Evolutionary conservation across 2,113 vertebrate genomes (phyloP).

Genomic region (Amazona vittata): DNA sequence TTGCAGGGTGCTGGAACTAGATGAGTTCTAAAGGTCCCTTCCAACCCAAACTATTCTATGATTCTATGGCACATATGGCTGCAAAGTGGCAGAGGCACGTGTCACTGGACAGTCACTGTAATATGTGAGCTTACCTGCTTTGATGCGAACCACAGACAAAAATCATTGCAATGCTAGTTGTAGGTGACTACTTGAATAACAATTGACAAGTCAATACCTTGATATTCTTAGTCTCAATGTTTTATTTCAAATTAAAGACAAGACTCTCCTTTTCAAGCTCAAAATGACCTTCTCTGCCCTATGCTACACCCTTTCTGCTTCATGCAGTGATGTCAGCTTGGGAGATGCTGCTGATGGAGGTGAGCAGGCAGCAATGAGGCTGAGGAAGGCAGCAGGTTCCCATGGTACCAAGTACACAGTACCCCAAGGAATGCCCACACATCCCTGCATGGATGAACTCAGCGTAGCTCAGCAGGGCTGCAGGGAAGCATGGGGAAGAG

Average conservation of each 20-base stretch:
- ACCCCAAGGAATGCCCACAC: fast-evolving
- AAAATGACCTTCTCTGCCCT: neutral
- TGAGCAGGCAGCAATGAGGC: neutral
- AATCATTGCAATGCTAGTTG: fast-evolving
- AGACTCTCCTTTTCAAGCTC: neutral
- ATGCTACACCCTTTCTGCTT: neutral
- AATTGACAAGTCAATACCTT: neutral
- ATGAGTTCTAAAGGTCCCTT: neutral
- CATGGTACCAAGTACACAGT: fast-evolving
- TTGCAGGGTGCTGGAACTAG: neutral
- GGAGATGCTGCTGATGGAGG: neutral
- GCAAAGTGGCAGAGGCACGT: fast-evolving
- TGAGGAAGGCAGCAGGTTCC: neutral
- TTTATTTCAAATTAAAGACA: neutral
- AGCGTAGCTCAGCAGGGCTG: neutral
- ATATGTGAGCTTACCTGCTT: neutral
- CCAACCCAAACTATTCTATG: neutral
- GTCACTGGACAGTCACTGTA: fast-evolving
- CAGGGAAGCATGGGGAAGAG: fast-evolving
- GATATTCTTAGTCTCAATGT: too few species aligned
- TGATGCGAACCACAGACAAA: neutral
- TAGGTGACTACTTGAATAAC: neutral
- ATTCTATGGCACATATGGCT: fast-evolving
- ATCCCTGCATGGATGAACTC: fast-evolving
- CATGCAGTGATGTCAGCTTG: fast-evolving